Evolutionary conservation across 2,888 invertebrate species (phyloP).

Genomic region (Apodemia duryi): DNA sequence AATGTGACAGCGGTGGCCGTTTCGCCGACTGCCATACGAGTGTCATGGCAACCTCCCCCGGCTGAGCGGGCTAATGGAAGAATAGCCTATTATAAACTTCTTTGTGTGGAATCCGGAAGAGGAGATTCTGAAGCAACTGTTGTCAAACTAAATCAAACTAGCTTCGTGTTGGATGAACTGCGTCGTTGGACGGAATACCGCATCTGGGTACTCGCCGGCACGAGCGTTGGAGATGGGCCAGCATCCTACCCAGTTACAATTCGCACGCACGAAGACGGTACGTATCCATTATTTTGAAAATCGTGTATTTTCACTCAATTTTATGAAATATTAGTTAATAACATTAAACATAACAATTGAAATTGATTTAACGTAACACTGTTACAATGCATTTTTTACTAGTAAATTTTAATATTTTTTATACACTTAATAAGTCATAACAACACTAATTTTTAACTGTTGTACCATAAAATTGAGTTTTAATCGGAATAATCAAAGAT

Average conservation of each 20-base stretch:
- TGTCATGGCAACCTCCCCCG: slow-evolving; percentile 96
- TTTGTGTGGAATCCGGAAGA: slow-evolving; percentile 90
- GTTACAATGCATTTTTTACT: neutral
- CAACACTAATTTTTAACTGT: neutral
- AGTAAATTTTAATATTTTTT: neutral
- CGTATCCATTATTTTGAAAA: slow-evolving; percentile 72
- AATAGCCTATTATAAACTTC: slow-evolving; percentile 96
- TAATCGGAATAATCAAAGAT: neutral
- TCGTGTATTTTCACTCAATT: slow-evolving; percentile 22
- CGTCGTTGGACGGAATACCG: slow-evolving; percentile 97
- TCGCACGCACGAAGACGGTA: slow-evolving; percentile 99
- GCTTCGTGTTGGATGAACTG: slow-evolving; percentile 91
- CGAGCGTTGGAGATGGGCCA: slow-evolving; percentile 97
- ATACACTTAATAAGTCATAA: neutral
- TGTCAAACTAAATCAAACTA: slow-evolving; percentile 88
- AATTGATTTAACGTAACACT: neutral
- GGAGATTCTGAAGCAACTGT: slow-evolving; percentile 91
- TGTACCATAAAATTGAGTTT: slow-evolving; percentile 26
- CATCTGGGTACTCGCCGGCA: slow-evolving; percentile 97
- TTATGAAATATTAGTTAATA: slow-evolving; percentile 17
- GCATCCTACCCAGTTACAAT: slow-evolving; percentile 94
- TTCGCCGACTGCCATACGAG: slow-evolving; percentile 92
- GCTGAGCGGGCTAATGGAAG: slow-evolving; percentile 94
- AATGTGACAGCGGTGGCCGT: slow-evolving; percentile 93
- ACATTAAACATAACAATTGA: neutral